Conservation (phyloP, 2,797 vertebrate species). For the Sciurus carolinensis region DNA sequence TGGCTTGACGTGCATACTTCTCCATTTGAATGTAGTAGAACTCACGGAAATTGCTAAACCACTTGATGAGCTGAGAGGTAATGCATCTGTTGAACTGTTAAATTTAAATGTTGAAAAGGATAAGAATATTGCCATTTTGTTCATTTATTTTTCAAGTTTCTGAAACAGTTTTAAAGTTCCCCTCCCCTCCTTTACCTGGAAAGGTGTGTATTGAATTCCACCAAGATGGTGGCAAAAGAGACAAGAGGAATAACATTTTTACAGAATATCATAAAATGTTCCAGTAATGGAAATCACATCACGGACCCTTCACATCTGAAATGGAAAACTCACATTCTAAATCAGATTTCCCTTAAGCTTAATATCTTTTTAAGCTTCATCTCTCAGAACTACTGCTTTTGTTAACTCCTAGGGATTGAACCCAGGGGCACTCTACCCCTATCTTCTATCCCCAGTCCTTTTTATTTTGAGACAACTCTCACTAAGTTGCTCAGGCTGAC, state of each 20-base stretch:
- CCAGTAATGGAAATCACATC: conserved; percentile 42
- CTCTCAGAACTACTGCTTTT: not conserved
- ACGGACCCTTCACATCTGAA: not conserved
- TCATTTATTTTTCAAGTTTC: conserved; percentile 79
- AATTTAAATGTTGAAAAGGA: conserved; percentile 88
- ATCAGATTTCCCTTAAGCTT: not conserved
- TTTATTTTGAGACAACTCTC: no score
- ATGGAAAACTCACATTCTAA: conserved; percentile 19
- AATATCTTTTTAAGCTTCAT: not conserved
- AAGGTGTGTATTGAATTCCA: conserved; percentile 67
- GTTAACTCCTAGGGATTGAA: not conserved
- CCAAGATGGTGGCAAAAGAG: conserved; percentile 48
- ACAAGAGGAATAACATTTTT: not conserved
- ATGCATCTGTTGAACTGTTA: conserved; percentile 99
- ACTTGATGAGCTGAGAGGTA: conserved; percentile 99
- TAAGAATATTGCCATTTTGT: conserved; percentile 86
- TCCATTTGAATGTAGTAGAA: conserved; percentile 99
- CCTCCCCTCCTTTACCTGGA: conserved; percentile 67
- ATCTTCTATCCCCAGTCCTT: no score
- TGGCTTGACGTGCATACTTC: conserved; percentile 98
- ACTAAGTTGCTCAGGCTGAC: not conserved
- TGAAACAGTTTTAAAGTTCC: conserved; percentile 79
- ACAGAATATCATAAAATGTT: conserved; percentile 64
- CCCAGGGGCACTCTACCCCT: not conserved
- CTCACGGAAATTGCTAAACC: conserved; percentile 99